Base-by-base conservation (phyloP, 2,888 invertebrate genomes). In the Dascillus cervinus region DNA sequence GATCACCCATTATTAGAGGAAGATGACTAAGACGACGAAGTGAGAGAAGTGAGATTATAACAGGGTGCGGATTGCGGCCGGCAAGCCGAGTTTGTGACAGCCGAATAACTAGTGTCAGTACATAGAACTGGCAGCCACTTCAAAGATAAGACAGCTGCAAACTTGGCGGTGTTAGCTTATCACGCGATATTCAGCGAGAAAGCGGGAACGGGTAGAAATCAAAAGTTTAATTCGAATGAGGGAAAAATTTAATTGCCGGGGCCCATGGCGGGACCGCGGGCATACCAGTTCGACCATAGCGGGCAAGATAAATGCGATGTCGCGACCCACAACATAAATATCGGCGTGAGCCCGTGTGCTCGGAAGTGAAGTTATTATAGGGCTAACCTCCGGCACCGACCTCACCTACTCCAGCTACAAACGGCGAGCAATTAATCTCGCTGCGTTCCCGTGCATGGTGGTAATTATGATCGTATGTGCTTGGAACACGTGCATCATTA, bases 321-420 rank as follows among this genome's bases (percentile, higher is more conserved):
- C 58, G 55, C 53, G 58, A 57, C 57, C 56, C 53, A 46, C 50
- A 50, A 53, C 58, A 59, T 58, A 58, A 59, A 60, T 59, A 57
- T 57, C 43, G 47, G 47, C 47, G 45, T 47, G 51, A 51, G 49
- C 48, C 47, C 52, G 50, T 51, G 50, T 52, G 46, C 49, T 50
- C 46, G 52, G 46, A 48, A 53, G 52, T 50, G 53, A 53, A 56
- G 55, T 58, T 57, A 56, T 58, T 58, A 56, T 50, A 52, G 36
- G 56, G 52, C 50, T 55, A 53, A 56, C 57, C 57, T 57, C 51
- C 48, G 47, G 49, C 52, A 49, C 45, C 50, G 54, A 54, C 54
- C 55, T 57, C 54, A 50, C 50, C 49, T 53, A 54, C 48, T 46
- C 52, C 46, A 41, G 47, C 49, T 48, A 56, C 55, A 58, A 58